These are phyloP conservation scores for Acleris sparsana DNA, from an alignment of 2,888 invertebrate species.

Conservation along the genomic window DNA sequence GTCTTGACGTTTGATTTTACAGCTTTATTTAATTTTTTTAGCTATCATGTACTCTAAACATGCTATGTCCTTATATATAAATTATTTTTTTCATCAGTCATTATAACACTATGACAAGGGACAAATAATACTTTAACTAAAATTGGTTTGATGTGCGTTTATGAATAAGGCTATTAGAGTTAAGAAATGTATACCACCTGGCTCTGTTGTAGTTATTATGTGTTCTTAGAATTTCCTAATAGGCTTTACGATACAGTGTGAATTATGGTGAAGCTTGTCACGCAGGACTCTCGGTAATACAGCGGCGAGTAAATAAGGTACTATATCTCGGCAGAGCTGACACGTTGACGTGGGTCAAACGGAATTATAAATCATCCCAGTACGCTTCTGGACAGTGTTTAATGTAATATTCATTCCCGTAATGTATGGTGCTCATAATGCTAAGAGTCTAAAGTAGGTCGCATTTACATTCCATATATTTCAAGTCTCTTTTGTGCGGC, in stretches of 20 bases:
- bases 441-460: constrained; percentile 55
- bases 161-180: no score
- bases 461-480: constrained; percentile 46
- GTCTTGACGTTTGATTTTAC: no score
- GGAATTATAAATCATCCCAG: constrained; percentile 61
- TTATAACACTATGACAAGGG: no score
- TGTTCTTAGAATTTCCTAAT: not conserved
- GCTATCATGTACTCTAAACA: no score
- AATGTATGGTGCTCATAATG: constrained; percentile 53
- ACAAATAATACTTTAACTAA: no score
- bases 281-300: constrained; percentile 24
- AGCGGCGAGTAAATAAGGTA: constrained; percentile 31
- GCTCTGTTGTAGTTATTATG: no score
- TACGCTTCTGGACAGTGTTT: constrained; percentile 51
- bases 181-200: no score
- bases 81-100: no score
- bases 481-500: constrained; percentile 17
- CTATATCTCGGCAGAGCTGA: constrained; percentile 35
- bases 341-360: constrained; percentile 53
- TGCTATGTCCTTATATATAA: no score
- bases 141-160: no score
- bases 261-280: constrained; percentile 24
- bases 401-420: constrained; percentile 59
- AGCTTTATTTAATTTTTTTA: no score
- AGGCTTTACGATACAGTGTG: constrained; percentile 10